Percentiles rank a stretch among this genome's conserved stretches.
These are phyloP conservation scores for Spea hammondii DNA, from an alignment of 2,797 vertebrate species.

Conservation along the genomic window DNA sequence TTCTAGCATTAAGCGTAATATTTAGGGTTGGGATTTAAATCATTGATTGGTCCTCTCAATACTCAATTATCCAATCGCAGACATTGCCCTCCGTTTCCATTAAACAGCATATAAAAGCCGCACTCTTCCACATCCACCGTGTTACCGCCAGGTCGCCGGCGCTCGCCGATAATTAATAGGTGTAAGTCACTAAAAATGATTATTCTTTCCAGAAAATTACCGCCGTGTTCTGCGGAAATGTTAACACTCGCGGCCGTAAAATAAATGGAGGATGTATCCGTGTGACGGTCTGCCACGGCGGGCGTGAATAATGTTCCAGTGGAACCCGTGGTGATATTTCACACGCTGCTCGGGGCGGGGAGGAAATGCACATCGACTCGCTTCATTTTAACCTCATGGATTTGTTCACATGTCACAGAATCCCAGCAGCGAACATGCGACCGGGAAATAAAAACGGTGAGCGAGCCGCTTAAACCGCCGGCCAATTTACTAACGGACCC, in stretches of 20 bases:
- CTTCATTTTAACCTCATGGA: conserved; percentile 54
- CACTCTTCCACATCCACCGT: conserved; percentile 38
- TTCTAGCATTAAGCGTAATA: too few relatives aligned
- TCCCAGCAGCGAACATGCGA: conserved; percentile 23
- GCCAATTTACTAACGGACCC: background rate
- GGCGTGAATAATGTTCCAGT: conserved; percentile 56
- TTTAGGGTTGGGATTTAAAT: too few relatives aligned
- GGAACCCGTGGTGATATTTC: conserved; percentile 41
- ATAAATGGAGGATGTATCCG: conserved; percentile 58
- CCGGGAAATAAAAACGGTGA: background rate
- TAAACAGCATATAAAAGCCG: background rate
- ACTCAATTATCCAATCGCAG: too few relatives aligned
- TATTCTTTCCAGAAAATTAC: conserved; percentile 65
- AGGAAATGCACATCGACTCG: conserved; percentile 52
- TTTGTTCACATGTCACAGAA: conserved; percentile 42
- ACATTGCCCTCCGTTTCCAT: background rate
- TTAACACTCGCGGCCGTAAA: conserved; percentile 63
- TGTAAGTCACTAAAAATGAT: conserved; percentile 67
- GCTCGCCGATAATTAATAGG: conserved; percentile 62
- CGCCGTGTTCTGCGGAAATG: conserved; percentile 62
- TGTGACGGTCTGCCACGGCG: conserved; percentile 56
- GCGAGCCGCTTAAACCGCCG: too few relatives aligned
- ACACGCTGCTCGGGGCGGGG: conserved; percentile 43
- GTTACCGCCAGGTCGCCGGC: conserved; percentile 21
- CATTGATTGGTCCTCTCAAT: too few relatives aligned